Conservation (phyloP, 1,140 invertebrate species). For the Rhyzopertha dominica region DNA sequence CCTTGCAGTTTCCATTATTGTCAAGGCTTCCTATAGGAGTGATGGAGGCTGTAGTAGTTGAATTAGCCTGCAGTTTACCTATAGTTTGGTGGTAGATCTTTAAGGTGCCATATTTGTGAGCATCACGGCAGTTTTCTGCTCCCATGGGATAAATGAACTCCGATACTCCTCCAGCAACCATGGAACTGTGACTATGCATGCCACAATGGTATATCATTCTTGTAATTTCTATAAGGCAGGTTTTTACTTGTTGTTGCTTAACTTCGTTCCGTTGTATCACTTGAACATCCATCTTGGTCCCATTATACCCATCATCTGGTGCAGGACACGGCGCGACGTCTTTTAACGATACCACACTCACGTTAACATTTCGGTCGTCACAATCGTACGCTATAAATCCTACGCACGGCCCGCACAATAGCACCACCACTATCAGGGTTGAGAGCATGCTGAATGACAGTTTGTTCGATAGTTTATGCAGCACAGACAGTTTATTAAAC, state of each 20-base stretch:
- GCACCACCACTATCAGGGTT: too few species aligned
- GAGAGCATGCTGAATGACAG: too few species aligned
- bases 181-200: slow-evolving; percentile 17
- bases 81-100: slow-evolving; percentile 8
- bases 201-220: slow-evolving; percentile 17
- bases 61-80: not conserved
- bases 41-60: slow-evolving; percentile 4
- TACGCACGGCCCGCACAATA: too few species aligned
- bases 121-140: not conserved
- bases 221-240: slow-evolving; percentile 15
- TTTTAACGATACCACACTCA: slow-evolving; percentile 6
- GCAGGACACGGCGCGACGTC: slow-evolving; percentile 8
- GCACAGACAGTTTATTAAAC: too few species aligned
- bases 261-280: slow-evolving; percentile 3
- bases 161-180: slow-evolving; percentile 2
- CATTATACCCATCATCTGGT: not conserved
- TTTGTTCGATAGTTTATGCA: too few species aligned
- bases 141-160: slow-evolving; percentile 5
- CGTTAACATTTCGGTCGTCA: too few species aligned
- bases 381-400: too few species aligned
- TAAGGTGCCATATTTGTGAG: slow-evolving; percentile 10
- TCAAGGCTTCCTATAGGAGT: slow-evolving; percentile 4
- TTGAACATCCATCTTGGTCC: not conserved
- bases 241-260: slow-evolving; percentile 9
- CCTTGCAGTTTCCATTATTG: slow-evolving; percentile 6